Conservation (phyloP, 2,113 vertebrate species). For the Brachirus orientalis region DNA sequence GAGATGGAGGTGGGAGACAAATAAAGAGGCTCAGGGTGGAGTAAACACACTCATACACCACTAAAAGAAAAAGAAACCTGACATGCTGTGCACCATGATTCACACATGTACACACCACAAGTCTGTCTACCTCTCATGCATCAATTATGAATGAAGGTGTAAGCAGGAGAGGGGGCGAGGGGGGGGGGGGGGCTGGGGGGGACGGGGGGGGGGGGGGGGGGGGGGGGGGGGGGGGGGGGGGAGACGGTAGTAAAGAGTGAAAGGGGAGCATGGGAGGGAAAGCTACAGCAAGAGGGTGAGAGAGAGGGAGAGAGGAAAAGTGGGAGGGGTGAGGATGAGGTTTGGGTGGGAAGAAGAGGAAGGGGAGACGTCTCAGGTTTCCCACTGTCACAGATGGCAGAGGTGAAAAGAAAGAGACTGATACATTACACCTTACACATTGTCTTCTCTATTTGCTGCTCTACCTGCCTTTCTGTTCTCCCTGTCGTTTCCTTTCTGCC, state of each 20-base stretch:
- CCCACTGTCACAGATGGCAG: constrained; percentile 80
- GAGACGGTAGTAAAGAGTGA: constrained; percentile 34
- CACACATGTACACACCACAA: constrained; percentile 51
- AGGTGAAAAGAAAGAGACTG: constrained; percentile 72
- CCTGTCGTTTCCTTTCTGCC: constrained; percentile 49
- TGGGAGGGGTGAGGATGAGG: constrained; percentile 9
- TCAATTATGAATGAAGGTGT: constrained; percentile 73
- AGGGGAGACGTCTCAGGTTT: constrained; percentile 75
- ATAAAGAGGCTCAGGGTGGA: constrained; percentile 28
- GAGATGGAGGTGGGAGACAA: constrained; percentile 18
- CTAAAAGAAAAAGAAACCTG: constrained; percentile 6
- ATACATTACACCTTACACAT: constrained; percentile 77
- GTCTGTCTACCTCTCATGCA: constrained; percentile 58
- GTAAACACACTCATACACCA: neutral
- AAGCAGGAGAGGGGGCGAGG: constrained; percentile 31
- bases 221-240: constrained; percentile 5
- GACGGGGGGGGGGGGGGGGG: neutral
- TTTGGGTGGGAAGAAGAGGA: constrained; percentile 60
- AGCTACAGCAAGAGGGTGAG: constrained; percentile 45
- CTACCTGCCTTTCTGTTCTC: constrained; percentile 42
- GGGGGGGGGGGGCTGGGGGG: constrained; percentile 5
- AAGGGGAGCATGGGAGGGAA: constrained; percentile 54
- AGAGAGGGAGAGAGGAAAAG: neutral
- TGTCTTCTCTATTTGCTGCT: constrained; percentile 69
- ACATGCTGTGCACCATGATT: constrained; percentile 29